Conservation (phyloP, 2,888 invertebrate genomes). For the Steinernema scapterisci region DNA sequence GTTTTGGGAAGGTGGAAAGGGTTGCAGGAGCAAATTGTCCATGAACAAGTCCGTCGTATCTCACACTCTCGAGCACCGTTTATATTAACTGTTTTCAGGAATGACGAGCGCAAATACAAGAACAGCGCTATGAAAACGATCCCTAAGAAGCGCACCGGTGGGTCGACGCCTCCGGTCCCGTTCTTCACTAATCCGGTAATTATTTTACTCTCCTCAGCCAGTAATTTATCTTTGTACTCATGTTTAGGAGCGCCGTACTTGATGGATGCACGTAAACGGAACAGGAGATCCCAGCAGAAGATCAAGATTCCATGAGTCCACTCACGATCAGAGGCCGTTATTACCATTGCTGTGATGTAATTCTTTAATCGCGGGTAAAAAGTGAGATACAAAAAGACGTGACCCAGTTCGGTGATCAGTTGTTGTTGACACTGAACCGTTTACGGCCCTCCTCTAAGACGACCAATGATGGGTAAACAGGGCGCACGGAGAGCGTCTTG, state of each 20-base stretch:
- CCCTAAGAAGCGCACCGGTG: slow-evolving; percentile 34
- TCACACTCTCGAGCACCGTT: not conserved
- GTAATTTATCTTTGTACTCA: not conserved
- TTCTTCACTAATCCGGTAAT: slow-evolving; percentile 1
- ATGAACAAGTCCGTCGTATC: slow-evolving; percentile 68
- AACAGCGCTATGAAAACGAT: slow-evolving; percentile 27
- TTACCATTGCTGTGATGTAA: not conserved
- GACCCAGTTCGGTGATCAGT: not conserved
- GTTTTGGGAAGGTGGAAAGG: slow-evolving; percentile 71
- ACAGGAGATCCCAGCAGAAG: no score
- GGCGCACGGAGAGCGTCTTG: no score
- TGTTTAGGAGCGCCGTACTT: not conserved
- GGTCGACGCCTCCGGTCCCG: not conserved
- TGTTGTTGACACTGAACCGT: not conserved
- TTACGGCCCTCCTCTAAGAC: not conserved
- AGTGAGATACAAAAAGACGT: slow-evolving; percentile 26
- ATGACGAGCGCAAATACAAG: slow-evolving; percentile 35
- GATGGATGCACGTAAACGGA: not conserved
- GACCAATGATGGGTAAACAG: no score
- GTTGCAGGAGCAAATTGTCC: slow-evolving; percentile 69
- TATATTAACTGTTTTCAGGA: not conserved
- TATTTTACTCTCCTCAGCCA: not conserved
- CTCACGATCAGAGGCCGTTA: no score
- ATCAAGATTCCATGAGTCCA: no score
- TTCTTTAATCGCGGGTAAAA: slow-evolving; percentile 4